phyloP scores from a whole-genome alignment of 2,113 vertebrate species.

The Aptenodytes patagonicus region DNA sequence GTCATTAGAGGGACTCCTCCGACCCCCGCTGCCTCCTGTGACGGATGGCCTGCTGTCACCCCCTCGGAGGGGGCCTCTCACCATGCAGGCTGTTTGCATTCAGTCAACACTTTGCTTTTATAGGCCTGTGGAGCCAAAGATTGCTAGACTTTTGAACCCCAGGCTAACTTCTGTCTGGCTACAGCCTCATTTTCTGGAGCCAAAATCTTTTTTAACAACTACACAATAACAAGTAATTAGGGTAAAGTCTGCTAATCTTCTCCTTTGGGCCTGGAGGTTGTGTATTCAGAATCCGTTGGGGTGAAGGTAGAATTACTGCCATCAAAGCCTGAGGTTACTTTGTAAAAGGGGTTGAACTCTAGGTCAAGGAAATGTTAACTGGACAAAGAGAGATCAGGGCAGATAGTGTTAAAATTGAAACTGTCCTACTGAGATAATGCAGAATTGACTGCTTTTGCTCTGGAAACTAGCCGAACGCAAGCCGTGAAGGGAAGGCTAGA shows the following conservation, averaged over 20 bases:
- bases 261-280: slow-evolving; percentile 55
- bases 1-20: slow-evolving; percentile 5
- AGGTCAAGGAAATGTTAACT: slow-evolving; percentile 82
- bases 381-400: slow-evolving; percentile 65
- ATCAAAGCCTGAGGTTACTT: slow-evolving; percentile 72
- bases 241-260: slow-evolving; percentile 63
- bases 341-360: slow-evolving; percentile 71
- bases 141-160: slow-evolving; percentile 78
- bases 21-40: slow-evolving; percentile 59
- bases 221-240: slow-evolving; percentile 69
- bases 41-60: slow-evolving; percentile 66
- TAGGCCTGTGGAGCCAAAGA: slow-evolving; percentile 78
- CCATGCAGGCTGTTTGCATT: slow-evolving; percentile 73
- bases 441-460: slow-evolving; percentile 39
- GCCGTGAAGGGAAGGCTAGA: neutral
- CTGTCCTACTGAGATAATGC: slow-evolving; percentile 34
- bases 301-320: slow-evolving; percentile 60
- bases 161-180: slow-evolving; percentile 78
- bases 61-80: slow-evolving; percentile 25
- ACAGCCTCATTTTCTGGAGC: slow-evolving; percentile 74
- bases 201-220: slow-evolving; percentile 67
- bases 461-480: slow-evolving; percentile 12
- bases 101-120: slow-evolving; percentile 80
- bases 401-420: slow-evolving; percentile 73
- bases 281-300: slow-evolving; percentile 51